phyloP scores from a whole-genome alignment of 2,113 vertebrate species.

The Prunella himalayana region DNA sequence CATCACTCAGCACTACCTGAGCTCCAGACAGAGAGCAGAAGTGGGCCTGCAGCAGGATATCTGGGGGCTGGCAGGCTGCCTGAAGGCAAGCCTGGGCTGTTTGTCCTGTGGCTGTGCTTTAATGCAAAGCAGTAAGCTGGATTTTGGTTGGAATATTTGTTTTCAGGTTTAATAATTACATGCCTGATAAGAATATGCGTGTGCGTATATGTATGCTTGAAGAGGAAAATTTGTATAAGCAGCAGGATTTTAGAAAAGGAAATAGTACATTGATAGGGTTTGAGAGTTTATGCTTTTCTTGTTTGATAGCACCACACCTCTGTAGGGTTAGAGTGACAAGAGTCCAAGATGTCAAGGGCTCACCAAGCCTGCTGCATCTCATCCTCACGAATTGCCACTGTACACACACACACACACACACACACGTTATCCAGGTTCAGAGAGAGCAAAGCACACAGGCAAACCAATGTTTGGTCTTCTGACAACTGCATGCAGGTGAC shows the following conservation, averaged over 20 bases:
- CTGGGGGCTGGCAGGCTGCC: not conserved
- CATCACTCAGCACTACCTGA: not conserved
- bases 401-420: not conserved
- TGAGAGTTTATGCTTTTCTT: not conserved
- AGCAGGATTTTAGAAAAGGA: not conserved
- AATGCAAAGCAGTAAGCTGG: not conserved
- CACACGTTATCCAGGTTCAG: not conserved
- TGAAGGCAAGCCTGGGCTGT: not conserved
- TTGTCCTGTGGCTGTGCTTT: not conserved
- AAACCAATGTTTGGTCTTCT: not conserved
- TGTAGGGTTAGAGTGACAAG: not conserved
- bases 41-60: not conserved
- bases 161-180: not conserved
- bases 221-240: not conserved
- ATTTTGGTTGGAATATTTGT: not conserved
- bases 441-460: not conserved
- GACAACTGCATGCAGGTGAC: not conserved
- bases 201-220: not conserved
- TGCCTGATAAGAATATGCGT: not conserved
- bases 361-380: not conserved
- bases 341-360: not conserved
- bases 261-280: not conserved
- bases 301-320: not conserved
- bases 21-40: not conserved
- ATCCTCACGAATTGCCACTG: rapidly evolving